phyloP scores from a whole-genome alignment of 2,888 invertebrate species.

The Acronicta aceris region DNA sequence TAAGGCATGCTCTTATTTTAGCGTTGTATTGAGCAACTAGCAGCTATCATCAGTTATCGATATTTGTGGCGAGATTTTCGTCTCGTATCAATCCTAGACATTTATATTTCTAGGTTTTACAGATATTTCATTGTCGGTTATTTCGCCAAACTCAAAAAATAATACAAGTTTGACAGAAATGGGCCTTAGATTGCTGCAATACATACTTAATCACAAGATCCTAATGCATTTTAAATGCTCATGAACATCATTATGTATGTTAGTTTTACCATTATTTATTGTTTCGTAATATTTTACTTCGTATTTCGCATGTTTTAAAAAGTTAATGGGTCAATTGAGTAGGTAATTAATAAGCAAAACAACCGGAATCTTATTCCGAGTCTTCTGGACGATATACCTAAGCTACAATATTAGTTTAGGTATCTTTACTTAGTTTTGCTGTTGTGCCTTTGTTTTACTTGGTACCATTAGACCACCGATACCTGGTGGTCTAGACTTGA shows the following conservation, averaged over 20 bases:
- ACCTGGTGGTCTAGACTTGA: not conserved
- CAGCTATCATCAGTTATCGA: slow-evolving; percentile 23
- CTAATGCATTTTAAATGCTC: slow-evolving; percentile 18
- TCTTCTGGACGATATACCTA: no score
- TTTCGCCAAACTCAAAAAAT: not conserved
- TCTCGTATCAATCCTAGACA: slow-evolving; percentile 15
- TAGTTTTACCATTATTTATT: slow-evolving; percentile 17
- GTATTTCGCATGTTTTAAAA: not conserved
- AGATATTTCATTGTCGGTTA: slow-evolving; percentile 3
- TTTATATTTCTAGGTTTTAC: slow-evolving; percentile 4
- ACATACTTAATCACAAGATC: slow-evolving; percentile 9
- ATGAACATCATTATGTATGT: slow-evolving; percentile 11
- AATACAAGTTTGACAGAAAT: no score
- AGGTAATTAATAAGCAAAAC: no score
- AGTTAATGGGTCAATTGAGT: not conserved
- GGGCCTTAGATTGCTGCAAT: slow-evolving; percentile 3
- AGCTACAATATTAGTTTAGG: no score
- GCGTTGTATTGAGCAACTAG: slow-evolving; percentile 49
- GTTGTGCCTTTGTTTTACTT: not conserved
- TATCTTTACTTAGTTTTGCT: not conserved
- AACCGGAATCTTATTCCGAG: no score
- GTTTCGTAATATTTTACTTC: slow-evolving; percentile 34
- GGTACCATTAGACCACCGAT: not conserved
- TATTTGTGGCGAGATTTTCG: slow-evolving; percentile 21
- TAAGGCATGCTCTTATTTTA: slow-evolving; percentile 44